These are phyloP conservation scores for Oreochromis spilurus DNA, from an alignment of 2,113 vertebrate species.

Conservation along the genomic window DNA sequence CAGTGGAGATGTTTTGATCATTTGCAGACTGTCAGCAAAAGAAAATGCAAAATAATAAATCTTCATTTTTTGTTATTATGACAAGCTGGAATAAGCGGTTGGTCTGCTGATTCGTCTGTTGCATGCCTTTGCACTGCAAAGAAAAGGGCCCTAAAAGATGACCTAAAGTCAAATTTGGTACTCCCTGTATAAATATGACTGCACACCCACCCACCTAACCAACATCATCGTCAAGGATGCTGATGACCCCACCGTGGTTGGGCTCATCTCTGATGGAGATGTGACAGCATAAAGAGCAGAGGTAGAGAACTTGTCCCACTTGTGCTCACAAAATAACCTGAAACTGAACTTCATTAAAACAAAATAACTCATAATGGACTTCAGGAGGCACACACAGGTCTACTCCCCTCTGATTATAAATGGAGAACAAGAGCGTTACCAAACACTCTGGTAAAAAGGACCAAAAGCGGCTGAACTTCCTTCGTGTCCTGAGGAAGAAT, in stretches of 20 bases:
- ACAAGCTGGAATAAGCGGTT: neutral
- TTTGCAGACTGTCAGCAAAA: neutral
- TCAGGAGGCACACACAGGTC: neutral
- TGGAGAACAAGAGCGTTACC: neutral
- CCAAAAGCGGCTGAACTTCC: neutral
- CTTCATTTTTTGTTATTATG: neutral
- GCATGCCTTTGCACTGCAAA: neutral
- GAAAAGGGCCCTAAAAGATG: neutral
- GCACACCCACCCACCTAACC: neutral
- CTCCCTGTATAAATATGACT: neutral
- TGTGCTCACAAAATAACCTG: neutral
- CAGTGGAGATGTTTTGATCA: neutral
- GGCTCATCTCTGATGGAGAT: neutral
- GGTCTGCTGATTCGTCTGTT: neutral
- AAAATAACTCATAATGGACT: neutral
- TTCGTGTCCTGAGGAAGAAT: neutral
- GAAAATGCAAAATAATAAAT: neutral
- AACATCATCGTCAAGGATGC: neutral
- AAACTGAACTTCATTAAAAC: neutral
- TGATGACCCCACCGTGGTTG: neutral
- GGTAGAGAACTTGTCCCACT: neutral
- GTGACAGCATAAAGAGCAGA: neutral
- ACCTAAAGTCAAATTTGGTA: neutral
- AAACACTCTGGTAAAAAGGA: neutral
- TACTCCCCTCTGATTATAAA: neutral